A percentile compares a stretch with the other conserved stretches of the same genome.
These are phyloP conservation scores for Xylota segnis DNA, from an alignment of 2,888 invertebrate species.

Conservation along the genomic window DNA sequence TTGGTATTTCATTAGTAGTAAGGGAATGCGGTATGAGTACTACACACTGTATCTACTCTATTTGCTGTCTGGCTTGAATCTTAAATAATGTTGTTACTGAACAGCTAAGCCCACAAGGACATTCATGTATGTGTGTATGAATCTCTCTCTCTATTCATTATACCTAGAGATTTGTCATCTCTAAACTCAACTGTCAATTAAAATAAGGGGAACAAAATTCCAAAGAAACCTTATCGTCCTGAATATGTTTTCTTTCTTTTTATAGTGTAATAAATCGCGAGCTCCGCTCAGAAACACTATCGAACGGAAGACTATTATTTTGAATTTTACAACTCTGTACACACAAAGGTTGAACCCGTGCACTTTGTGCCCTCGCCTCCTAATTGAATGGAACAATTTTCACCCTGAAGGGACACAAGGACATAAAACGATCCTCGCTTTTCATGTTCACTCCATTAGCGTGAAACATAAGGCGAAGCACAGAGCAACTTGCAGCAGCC, in stretches of 20 bases:
- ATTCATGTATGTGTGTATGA: no score
- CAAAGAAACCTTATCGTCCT: neutral
- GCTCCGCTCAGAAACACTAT: neutral
- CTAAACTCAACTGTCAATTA: neutral
- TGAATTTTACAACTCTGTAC: constrained; percentile 12
- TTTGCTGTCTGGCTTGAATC: no score
- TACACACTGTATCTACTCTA: neutral
- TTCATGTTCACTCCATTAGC: constrained; percentile 52
- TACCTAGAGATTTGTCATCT: no score
- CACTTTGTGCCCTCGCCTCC: constrained; percentile 21
- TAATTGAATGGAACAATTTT: constrained; percentile 49
- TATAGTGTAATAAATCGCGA: neutral
- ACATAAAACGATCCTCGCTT: constrained; percentile 46
- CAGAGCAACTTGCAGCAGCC: constrained; percentile 17
- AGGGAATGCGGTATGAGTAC: neutral
- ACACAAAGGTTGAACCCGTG: constrained; percentile 6
- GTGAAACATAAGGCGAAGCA: constrained; percentile 28
- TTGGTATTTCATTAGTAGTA: constrained; percentile 38
- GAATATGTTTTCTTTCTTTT: neutral
- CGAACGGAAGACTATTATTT: constrained; percentile 5
- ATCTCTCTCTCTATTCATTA: no score
- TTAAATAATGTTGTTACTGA: no score
- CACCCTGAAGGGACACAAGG: constrained; percentile 34
- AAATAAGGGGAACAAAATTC: neutral
- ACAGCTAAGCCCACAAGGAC: no score